A percentile compares a stretch with the other conserved stretches of the same genome.
These are phyloP conservation scores for Siniperca obscura DNA, from an alignment of 2,797 vertebrate species.

Conservation along the genomic window DNA sequence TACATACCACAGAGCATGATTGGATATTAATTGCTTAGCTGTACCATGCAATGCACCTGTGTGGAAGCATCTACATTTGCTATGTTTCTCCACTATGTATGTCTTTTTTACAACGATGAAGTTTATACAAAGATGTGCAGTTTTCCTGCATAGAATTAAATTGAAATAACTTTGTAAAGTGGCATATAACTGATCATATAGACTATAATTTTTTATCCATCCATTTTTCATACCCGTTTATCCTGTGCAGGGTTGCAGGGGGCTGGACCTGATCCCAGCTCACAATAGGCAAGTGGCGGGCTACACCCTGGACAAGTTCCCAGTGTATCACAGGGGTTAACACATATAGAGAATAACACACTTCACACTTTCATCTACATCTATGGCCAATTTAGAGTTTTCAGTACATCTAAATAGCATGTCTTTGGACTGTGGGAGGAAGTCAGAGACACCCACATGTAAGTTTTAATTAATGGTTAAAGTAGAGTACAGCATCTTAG, in stretches of 20 bases:
- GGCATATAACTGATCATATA: neutral
- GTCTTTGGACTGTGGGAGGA: neutral
- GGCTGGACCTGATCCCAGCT: neutral
- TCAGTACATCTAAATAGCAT: neutral
- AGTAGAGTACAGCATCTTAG: neutral
- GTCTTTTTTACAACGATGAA: no score
- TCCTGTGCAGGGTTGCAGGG: neutral
- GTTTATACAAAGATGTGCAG: neutral
- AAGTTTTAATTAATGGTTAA: neutral
- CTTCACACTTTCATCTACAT: neutral
- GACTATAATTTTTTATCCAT: slow-evolving; percentile 2
- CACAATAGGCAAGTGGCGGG: neutral
- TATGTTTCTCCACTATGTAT: no score
- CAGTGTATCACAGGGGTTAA: neutral
- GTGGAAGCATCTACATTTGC: no score
- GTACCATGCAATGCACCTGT: no score
- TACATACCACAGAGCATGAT: no score
- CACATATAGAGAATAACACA: neutral
- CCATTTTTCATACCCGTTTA: neutral
- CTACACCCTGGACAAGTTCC: neutral
- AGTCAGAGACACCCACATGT: neutral
- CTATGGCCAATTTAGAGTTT: neutral
- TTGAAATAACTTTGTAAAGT: neutral
- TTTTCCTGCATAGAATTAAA: neutral
- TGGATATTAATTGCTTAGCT: no score